Percentiles rank a stretch among this genome's conserved stretches.
These are phyloP conservation scores for Pseudanteris insignis DNA, from an alignment of 2,888 invertebrate species.

Conservation along the genomic window DNA sequence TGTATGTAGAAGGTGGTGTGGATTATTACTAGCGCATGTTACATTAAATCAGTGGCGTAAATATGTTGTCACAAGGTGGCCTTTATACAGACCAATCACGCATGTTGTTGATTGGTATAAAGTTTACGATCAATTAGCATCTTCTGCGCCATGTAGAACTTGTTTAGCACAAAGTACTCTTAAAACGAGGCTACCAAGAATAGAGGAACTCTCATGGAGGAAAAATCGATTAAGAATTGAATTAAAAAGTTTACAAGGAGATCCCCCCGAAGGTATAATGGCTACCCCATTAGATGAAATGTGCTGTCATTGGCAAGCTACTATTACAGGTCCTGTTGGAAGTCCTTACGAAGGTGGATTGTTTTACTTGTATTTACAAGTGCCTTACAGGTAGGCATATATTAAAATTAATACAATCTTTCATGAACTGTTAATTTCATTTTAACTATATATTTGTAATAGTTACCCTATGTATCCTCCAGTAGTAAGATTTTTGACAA, in stretches of 20 bases:
- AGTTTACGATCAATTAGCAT: constrained; percentile 71
- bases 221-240: constrained; percentile 82
- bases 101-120: constrained; percentile 82
- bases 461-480: constrained; percentile 93
- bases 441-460: constrained; percentile 32
- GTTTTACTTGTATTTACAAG: constrained; percentile 90
- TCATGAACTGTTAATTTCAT: no score
- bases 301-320: constrained; percentile 93
- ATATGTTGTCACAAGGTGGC: constrained; percentile 84
- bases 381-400: constrained; percentile 83
- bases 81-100: constrained; percentile 81
- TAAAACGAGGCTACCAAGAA: constrained; percentile 71
- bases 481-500: constrained; percentile 89
- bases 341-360: constrained; percentile 95
- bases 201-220: constrained; percentile 83
- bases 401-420: no score
- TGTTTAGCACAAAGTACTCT: constrained; percentile 88
- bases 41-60: constrained; percentile 82
- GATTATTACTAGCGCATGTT: constrained; percentile 81
- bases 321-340: constrained; percentile 88
- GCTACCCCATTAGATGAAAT: constrained; percentile 82
- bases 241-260: constrained; percentile 74
- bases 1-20: constrained; percentile 86
- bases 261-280: constrained; percentile 87
- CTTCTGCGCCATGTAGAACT: constrained; percentile 75